phyloP scores from a whole-genome alignment of 2,888 invertebrate species.

The Acanthoscelides obtectus region DNA sequence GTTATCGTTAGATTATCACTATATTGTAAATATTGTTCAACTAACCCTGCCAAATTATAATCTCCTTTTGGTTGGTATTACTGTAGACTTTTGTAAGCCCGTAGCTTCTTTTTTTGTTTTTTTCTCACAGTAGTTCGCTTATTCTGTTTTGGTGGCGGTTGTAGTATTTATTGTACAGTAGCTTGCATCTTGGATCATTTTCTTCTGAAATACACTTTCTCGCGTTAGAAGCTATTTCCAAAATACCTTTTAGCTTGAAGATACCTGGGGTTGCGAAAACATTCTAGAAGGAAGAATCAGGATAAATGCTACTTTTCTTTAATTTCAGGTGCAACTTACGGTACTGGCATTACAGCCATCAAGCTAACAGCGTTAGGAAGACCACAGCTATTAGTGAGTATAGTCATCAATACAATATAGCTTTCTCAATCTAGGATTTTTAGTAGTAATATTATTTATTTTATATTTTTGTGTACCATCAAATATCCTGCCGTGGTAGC shows the following conservation, averaged over 20 bases:
- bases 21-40: neutral
- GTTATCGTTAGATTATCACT: neutral
- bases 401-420: too few relatives aligned
- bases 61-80: neutral
- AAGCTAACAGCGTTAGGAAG: conserved; percentile 96
- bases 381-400: conserved; percentile 87
- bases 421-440: too few relatives aligned
- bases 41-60: neutral
- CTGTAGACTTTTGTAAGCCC: neutral
- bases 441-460: too few relatives aligned
- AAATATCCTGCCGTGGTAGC: too few relatives aligned
- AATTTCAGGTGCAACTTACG: conserved; percentile 79
- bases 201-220: neutral
- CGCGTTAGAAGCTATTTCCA: neutral
- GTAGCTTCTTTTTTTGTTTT: neutral
- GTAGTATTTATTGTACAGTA: neutral
- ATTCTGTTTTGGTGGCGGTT: neutral
- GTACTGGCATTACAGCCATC: conserved; percentile 94
- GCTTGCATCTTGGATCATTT: neutral
- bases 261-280: neutral
- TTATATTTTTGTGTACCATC: too few relatives aligned
- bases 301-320: conserved; percentile 20
- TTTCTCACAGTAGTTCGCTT: neutral
- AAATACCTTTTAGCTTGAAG: neutral
- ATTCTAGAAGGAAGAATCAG: neutral